Evolutionary conservation across 2,113 vertebrate species (phyloP).

Genomic region (Piaya cayana): DNA sequence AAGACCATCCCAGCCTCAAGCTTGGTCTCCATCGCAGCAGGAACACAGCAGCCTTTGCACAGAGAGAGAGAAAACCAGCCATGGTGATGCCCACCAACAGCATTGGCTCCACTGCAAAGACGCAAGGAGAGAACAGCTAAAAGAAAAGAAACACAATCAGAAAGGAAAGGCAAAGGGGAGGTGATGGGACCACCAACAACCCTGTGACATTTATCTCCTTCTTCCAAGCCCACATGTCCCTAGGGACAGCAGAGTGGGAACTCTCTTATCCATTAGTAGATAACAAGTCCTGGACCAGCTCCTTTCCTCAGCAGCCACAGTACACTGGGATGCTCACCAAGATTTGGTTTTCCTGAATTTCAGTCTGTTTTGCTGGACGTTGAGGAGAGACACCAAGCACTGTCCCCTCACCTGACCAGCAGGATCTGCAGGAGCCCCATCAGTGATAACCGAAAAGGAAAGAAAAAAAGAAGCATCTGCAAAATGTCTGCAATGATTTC

Average conservation of each 20-base stretch:
- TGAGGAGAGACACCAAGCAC: neutral
- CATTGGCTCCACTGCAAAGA: neutral
- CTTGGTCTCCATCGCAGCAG: neutral
- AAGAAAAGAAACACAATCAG: fast-evolving
- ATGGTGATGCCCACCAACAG: neutral
- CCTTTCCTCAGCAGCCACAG: neutral
- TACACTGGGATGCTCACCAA: fast-evolving
- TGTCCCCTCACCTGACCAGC: fast-evolving
- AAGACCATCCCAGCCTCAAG: neutral
- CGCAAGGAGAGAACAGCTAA: neutral
- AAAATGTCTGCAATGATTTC: neutral
- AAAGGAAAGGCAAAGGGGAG: neutral
- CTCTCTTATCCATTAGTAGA: neutral
- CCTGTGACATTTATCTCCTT: fast-evolving
- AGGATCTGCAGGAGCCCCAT: fast-evolving
- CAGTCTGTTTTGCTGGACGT: neutral
- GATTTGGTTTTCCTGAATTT: neutral
- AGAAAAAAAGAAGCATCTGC: neutral
- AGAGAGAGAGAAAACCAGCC: neutral
- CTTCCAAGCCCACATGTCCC: fast-evolving
- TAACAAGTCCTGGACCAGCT: neutral
- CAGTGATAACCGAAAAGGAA: neutral
- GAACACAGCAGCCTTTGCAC: fast-evolving
- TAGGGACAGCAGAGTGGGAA: neutral
- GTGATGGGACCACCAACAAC: neutral